A percentile compares a stretch with the other conserved stretches of the same genome.
Conservation (phyloP, 2,113 vertebrate species). For the Ameiurus melas region DNA sequence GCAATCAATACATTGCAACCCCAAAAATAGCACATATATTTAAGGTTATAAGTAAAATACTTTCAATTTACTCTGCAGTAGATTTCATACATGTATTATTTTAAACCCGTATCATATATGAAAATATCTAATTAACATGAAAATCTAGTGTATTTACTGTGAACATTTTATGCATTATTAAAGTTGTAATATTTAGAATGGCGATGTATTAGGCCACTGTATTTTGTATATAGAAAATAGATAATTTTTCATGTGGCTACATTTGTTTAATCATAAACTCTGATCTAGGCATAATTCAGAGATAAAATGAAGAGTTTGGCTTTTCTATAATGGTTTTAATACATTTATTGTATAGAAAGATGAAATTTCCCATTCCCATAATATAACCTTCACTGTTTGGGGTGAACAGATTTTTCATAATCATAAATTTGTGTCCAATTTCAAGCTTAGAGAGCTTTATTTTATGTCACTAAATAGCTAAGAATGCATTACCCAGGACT, state of each 20-base stretch:
- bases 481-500: background rate
- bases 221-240: slow-evolving; percentile 52
- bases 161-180: slow-evolving; percentile 50
- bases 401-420: background rate
- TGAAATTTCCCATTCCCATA: slow-evolving; percentile 3
- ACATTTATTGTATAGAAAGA: slow-evolving; percentile 11
- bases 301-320: slow-evolving; percentile 46
- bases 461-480: slow-evolving; percentile 1
- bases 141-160: slow-evolving; percentile 58
- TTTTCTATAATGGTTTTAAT: slow-evolving; percentile 25
- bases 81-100: slow-evolving; percentile 79
- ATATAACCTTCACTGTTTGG: background rate
- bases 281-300: slow-evolving; percentile 42
- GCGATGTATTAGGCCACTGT: slow-evolving; percentile 52
- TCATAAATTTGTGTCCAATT: slow-evolving; percentile 5
- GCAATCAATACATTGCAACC: slow-evolving; percentile 57
- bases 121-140: slow-evolving; percentile 74
- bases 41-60: slow-evolving; percentile 71
- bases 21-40: slow-evolving; percentile 77
- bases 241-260: slow-evolving; percentile 52
- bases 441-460: background rate
- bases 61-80: slow-evolving; percentile 77
- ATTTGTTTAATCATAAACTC: slow-evolving; percentile 51
- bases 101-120: slow-evolving; percentile 86
- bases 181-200: slow-evolving; percentile 59